Evolutionary conservation across 2,113 vertebrate species (phyloP), one percentile per base, ranked within the genome.

Genomic region (Tamias sibiricus): DNA sequence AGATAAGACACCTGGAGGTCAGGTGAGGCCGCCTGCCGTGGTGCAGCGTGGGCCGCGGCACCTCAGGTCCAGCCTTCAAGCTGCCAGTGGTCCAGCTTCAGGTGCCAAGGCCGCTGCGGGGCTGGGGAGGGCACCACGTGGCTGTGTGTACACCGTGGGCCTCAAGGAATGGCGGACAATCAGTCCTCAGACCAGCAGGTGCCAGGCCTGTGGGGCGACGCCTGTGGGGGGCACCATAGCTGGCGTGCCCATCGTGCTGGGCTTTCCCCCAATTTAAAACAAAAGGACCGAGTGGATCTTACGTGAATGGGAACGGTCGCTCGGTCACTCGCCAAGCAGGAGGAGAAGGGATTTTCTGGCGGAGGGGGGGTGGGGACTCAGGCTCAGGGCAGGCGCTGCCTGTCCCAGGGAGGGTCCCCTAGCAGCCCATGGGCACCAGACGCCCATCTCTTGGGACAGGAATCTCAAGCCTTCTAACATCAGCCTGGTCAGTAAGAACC

Each of bases 391-490:
- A 7, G 26, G n/a, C n/a, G 37, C 10, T 42, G 42, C 40, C 80
- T 0, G 1, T 37, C 74, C 26, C 30, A 2, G 4, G 14, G 16
- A 44, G 47, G 47, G 10, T 14, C 8, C 13, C 32, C 66, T 26
- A 52, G 49, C 0, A 12, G 82, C 72, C 69, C 0, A 1, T 0
- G 0, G 40, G 37, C 8, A n/a, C 26, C 26, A 76, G 17, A 5
- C 11, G 19, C 3, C 24, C 19, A 10, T n/a, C 76, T 95, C 76
- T 90, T 6, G 95, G 40, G 97, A 49, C 94, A 99, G 99, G 97
- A 99, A 99, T 96, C 94, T 99, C 93, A 99, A 99, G 96, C 99
- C 99, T 24, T 99, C 99, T 42, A 99, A 99, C 98, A 98, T 99
- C 5, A 93, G 98, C 57, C 79, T 99, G 26, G 96, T 90, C 83